Evolutionary conservation across 2,113 vertebrate genomes (phyloP), one percentile per base, ranked within the genome.

Genomic region (Toxotes chatareus): DNA sequence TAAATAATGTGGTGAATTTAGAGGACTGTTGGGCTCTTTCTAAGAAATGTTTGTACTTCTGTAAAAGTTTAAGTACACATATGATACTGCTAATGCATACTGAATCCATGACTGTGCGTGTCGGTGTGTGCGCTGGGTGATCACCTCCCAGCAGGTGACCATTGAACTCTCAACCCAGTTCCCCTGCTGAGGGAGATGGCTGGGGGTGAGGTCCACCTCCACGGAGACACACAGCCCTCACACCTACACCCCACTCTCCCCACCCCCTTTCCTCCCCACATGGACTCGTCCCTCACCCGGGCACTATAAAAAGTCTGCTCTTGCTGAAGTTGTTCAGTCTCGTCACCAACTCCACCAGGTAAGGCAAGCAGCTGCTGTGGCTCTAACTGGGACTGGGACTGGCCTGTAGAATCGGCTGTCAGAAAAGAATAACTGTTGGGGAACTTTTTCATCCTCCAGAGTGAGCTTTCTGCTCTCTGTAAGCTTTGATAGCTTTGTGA

Each of bases 191-290:
- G 83, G 78, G 86, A 89, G 80, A 83, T 70, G 77, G 68, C 75
- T 68, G 79, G 89, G 92, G 93, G 80, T 94, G 94, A 96, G 94
- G 94, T 95, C 93, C 92, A 95, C 69, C 88, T 95, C 94, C 94
- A 94, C 93, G 84, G 78, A 92, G 91, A 89, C 94, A 93, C 76
- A 70, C 70, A 80, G 49, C 44, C 70, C 80, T 81, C 84, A 79
- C 78, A 76, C 79, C 83, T 74, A 69, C 69, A 36, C 69, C 85
- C 27, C 27, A 27, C 27, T 27, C 27, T 3, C 62, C 46, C 46
- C 42, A 0, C 80, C 23, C 31, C 51, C 85, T 81, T 44, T 77
- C 91, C 82, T 77, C 81, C 82, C 55, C 21, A 16, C 68, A 71
- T 42, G 1, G 76, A 81, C 79, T 82, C 47, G 23, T 67, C 84